These are phyloP conservation scores for Neotoma lepida DNA, from an alignment of 2,113 vertebrate genomes.

Conservation along the genomic window DNA sequence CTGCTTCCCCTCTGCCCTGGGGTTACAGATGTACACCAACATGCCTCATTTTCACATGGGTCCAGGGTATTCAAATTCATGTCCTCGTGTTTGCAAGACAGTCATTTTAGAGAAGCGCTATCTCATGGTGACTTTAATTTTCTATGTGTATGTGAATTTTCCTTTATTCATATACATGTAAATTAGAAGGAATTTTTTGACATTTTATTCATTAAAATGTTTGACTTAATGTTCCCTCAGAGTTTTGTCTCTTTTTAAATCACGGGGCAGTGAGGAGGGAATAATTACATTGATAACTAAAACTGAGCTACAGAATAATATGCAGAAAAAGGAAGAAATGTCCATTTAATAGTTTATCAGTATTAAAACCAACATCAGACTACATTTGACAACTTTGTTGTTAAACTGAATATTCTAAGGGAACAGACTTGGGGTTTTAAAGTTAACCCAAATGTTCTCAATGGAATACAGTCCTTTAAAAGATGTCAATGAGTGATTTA, in stretches of 20 bases:
- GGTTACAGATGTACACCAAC: background rate
- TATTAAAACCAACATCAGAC: background rate
- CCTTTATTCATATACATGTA: background rate
- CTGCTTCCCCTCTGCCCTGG: background rate
- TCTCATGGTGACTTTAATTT: background rate
- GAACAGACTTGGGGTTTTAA: background rate
- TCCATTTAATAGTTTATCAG: background rate
- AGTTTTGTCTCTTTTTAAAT: background rate
- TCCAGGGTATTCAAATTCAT: too few species aligned
- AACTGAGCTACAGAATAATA: background rate
- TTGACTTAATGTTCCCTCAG: background rate
- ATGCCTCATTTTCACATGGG: background rate
- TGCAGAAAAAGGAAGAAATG: background rate
- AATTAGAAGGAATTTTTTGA: background rate
- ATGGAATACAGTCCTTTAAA: background rate
- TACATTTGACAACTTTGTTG: background rate
- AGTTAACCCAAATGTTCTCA: slow-evolving; percentile 13
- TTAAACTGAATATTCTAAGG: slow-evolving; percentile 38
- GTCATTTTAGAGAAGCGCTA: background rate
- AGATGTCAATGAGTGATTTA: background rate
- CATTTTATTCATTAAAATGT: slow-evolving; percentile 34
- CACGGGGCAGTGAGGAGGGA: background rate
- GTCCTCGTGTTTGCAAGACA: background rate
- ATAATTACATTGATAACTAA: slow-evolving; percentile 21
- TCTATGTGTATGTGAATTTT: slow-evolving; percentile 16